Evolutionary conservation across 2,888 invertebrate genomes (phyloP).

Genomic region (Cantharis rufa): DNA sequence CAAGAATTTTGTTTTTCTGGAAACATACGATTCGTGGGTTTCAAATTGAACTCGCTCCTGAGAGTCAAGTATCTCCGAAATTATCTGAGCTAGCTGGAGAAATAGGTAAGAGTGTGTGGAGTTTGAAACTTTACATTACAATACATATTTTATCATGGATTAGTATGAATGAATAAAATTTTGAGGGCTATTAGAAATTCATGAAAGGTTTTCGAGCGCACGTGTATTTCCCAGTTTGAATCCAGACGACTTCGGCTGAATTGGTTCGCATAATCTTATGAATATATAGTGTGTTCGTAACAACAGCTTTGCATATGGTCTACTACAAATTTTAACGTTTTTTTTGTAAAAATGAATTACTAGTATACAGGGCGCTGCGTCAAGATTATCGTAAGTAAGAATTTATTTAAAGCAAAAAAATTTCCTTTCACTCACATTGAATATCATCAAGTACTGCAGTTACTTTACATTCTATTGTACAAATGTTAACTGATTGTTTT

Average conservation of each 20-base stretch:
- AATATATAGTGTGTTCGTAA: background rate
- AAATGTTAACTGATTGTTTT: no score
- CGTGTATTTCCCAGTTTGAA: background rate
- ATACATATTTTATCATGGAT: background rate
- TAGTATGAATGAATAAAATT: background rate
- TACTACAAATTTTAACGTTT: background rate
- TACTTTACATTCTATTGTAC: no score
- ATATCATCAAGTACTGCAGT: no score
- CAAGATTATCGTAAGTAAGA: background rate
- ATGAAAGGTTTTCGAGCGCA: background rate
- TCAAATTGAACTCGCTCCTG: no score
- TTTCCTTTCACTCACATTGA: no score
- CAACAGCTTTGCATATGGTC: background rate
- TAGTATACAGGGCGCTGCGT: background rate
- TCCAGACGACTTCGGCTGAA: background rate
- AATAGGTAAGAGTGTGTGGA: no score
- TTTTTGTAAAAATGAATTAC: background rate
- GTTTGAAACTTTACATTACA: no score
- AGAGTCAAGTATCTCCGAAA: no score
- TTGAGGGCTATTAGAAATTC: conserved; percentile 2
- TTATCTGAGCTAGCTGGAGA: no score
- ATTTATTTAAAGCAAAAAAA: background rate
- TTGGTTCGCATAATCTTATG: background rate
- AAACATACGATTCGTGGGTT: no score
- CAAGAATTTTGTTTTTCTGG: no score